A percentile compares a stretch with the other conserved stretches of the same genome.
Evolutionary conservation across 1,140 invertebrate species (phyloP).

Genomic region (Heterodera carotae): DNA sequence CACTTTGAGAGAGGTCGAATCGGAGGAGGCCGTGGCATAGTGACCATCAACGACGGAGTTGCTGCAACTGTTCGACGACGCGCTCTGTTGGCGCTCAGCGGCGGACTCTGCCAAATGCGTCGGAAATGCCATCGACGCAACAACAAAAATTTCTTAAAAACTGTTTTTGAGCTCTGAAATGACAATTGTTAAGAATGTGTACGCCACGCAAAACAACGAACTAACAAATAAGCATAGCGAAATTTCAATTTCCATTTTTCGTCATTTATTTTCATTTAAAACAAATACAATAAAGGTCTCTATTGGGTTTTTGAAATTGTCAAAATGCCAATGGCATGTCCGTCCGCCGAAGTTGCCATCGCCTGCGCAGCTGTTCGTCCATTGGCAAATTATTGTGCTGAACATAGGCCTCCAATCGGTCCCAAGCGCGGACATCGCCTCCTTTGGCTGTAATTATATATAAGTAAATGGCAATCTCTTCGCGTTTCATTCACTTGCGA

Average conservation of each 20-base stretch:
- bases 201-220: too few species aligned
- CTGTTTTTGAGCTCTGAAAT: too few species aligned
- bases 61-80: too few species aligned
- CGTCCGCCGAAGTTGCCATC: neutral
- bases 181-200: too few species aligned
- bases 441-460: neutral
- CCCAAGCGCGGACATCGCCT: neutral
- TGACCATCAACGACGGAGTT: neutral
- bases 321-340: too few species aligned
- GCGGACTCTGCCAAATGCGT: neutral
- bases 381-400: neutral
- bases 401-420: neutral
- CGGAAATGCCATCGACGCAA: neutral
- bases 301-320: too few species aligned
- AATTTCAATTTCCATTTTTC: too few species aligned
- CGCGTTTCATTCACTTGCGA: neutral
- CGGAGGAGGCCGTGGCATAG: too few species aligned
- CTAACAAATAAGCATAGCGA: too few species aligned
- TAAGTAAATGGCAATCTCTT: neutral
- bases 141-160: neutral
- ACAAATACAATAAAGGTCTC: too few species aligned
- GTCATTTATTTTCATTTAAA: too few species aligned
- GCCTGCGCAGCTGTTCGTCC: neutral
- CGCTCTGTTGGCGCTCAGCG: neutral
- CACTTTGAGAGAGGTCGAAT: neutral